Evolutionary conservation across 2,113 vertebrate genomes (phyloP).

Genomic region (Albula goreensis): DNA sequence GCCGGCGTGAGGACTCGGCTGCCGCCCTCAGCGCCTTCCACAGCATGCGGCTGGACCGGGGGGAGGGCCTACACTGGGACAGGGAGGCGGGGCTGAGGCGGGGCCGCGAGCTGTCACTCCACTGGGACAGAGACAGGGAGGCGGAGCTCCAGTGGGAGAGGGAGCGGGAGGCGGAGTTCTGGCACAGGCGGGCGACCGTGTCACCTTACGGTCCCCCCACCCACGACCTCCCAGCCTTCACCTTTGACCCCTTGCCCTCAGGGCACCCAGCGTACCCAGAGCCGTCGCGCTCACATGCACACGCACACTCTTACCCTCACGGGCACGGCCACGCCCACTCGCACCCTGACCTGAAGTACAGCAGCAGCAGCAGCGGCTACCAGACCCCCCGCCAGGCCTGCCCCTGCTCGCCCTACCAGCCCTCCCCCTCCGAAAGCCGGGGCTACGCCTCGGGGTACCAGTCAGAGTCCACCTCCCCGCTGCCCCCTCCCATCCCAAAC

Average conservation of each 20-base stretch:
- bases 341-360: conserved; percentile 78
- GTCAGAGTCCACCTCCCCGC: conserved; percentile 73
- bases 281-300: conserved; percentile 59
- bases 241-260: conserved; percentile 71
- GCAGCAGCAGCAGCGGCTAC: conserved; percentile 73
- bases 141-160: conserved; percentile 72
- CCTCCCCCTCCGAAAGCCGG: conserved; percentile 72
- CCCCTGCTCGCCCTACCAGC: conserved; percentile 71
- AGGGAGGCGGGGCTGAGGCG: conserved; percentile 61
- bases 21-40: conserved; percentile 58
- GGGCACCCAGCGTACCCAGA: conserved; percentile 72
- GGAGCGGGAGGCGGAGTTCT: conserved; percentile 70
- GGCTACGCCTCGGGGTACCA: conserved; percentile 75
- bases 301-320: conserved; percentile 69
- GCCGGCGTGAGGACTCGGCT: conserved; percentile 67
- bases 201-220: conserved; percentile 66
- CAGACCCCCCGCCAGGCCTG: conserved; percentile 69
- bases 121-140: conserved; percentile 73
- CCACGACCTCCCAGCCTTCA: conserved; percentile 68
- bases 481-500: conserved; percentile 59
- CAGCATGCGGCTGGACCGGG: conserved; percentile 67
- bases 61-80: conserved; percentile 55
- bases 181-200: conserved; percentile 68
- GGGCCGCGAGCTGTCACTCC: conserved; percentile 67
- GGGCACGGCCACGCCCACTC: conserved; percentile 53